Evolutionary conservation across 2,113 vertebrate genomes (phyloP), one percentile per base, ranked within the genome.

Genomic region (Ornithorhynchus anatinus): DNA sequence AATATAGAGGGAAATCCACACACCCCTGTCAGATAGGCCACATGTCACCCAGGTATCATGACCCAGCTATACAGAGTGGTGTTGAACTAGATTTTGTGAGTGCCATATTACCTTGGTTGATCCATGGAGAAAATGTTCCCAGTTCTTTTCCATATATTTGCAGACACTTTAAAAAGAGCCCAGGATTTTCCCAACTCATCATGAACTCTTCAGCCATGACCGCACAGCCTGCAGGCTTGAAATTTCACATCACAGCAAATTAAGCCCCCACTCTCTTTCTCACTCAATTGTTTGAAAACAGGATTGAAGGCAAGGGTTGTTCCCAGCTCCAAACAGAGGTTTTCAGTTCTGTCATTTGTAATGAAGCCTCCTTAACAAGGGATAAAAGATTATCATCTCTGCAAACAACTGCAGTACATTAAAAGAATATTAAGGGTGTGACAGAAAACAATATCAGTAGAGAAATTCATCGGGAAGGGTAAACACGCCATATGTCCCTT

Each of bases 361-460:
- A 84, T 40, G 80, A 86, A 77, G 72, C 48, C 16, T 20, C 74
- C 80, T n/a, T 92, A 92, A 92, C 88, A 84, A 90, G 88, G 86
- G 85, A 85, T 89, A 90, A 92, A 83, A 77, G 78, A 92, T 92
- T 87, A 90, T 82, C 88, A 85, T 84, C 79, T 79, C 70, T 62
- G 85, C 76, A 70, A 89, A 85, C 87, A 89, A 81, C 64, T 79
- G 74, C 77, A 85, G 83, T 82, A 81, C 91, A 92, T 92, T 93
- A 90, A 90, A 91, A 91, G 86, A 84, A 92, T 88, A 92, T 92
- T 91, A 93, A 90, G 83, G 83, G 84, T 90, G 82, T 81, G 84
- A 81, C 84, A 81, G 85, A 88, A 89, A 89, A 79, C 54, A 54
- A 83, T 79, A 81, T 54, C 86, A 82, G 83, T 66, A 86, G 87